These are phyloP conservation scores for Chymomyza costata DNA, from an alignment of 1,140 invertebrate genomes.

Conservation along the genomic window DNA sequence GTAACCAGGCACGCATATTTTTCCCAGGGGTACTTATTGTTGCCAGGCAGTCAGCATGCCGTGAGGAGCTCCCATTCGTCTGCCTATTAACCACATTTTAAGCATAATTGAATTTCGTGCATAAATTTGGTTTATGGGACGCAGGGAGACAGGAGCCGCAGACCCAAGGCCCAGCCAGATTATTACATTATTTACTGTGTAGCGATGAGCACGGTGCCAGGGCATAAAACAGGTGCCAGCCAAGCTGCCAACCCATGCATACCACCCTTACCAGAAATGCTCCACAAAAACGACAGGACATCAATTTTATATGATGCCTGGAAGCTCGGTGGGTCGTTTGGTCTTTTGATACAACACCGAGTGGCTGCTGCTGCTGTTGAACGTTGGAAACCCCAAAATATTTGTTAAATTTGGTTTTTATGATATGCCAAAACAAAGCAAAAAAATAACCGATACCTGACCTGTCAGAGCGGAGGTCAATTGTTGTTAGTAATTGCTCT, in stretches of 20 bases:
- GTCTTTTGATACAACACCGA: conserved; percentile 24
- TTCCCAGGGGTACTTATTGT: conserved; percentile 28
- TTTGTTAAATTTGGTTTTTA: conserved; percentile 66
- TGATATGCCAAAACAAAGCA: conserved; percentile 27
- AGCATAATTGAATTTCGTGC: conserved; percentile 72
- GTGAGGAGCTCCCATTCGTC: conserved; percentile 32
- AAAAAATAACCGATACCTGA: conserved; percentile 18
- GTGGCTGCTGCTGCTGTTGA: conserved; percentile 8
- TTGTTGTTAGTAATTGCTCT: conserved; percentile 44
- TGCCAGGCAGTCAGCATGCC: conserved; percentile 36
- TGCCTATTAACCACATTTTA: conserved; percentile 72
- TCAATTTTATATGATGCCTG: conserved; percentile 62
- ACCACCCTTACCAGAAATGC: no score
- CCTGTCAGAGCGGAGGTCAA: conserved; percentile 30
- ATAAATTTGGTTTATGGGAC: conserved; percentile 71
- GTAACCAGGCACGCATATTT: conserved; percentile 32
- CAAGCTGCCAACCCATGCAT: conserved; percentile 16
- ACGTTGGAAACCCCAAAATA: conserved; percentile 45
- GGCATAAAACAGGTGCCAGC: conserved; percentile 1
- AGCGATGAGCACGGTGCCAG: conserved; percentile 4
- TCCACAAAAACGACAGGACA: conserved; percentile 57
- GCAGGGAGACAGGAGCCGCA: conserved; percentile 38
- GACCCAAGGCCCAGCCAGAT: conserved; percentile 51
- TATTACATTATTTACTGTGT: conserved; percentile 71
- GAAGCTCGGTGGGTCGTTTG: no score